phyloP scores from a whole-genome alignment of 2,113 vertebrate species.

The Ginglymostoma cirratum region DNA sequence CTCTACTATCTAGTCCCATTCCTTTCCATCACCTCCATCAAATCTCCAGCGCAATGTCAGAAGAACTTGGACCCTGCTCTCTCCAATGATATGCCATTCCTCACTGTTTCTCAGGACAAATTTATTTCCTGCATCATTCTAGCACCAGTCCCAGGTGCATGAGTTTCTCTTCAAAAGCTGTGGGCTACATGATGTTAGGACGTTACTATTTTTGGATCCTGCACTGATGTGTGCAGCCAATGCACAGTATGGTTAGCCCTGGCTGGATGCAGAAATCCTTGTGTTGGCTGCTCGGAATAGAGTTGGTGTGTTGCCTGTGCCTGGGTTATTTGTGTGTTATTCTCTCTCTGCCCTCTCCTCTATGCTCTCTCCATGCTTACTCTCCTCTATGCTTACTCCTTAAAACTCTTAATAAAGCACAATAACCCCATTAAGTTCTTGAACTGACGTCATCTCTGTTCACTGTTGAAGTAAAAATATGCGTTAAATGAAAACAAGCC shows the following conservation, averaged over 20 bases:
- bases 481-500: background rate
- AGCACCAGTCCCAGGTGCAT: background rate
- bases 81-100: background rate
- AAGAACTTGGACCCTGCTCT: background rate
- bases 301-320: background rate
- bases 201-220: background rate
- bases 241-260: background rate
- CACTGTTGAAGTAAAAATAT: background rate
- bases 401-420: background rate
- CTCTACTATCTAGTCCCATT: background rate
- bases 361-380: background rate
- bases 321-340: background rate
- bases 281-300: no score
- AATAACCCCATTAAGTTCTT: background rate
- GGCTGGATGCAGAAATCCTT: background rate
- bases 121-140: background rate
- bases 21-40: background rate
- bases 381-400: no score
- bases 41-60: background rate
- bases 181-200: background rate
- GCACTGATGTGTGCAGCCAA: background rate
- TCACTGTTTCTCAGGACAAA: background rate
- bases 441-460: background rate
- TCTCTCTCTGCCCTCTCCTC: background rate
- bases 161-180: background rate